Evolutionary conservation across 64 coral and sea anemone species (phyloP).

Genomic region (Trachythela sp.): DNA sequence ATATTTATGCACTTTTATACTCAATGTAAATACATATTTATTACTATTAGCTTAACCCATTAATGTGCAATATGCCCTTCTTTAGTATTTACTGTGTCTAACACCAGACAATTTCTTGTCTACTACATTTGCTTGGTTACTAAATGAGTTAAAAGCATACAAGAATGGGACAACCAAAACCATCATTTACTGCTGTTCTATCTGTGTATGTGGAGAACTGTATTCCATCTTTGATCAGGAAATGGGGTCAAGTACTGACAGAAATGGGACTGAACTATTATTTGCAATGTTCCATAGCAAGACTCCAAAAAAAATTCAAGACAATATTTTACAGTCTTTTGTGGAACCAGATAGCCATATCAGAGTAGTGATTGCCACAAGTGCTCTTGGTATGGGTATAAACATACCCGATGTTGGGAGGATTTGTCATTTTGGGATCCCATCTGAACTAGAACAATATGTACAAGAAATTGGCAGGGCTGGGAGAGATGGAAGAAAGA

Average conservation of each 20-base stretch:
- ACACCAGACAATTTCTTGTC: too few species aligned
- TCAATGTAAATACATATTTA: too few species aligned
- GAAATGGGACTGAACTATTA: too few species aligned
- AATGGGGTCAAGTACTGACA: too few species aligned
- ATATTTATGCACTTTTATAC: too few species aligned
- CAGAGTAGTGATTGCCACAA: background rate
- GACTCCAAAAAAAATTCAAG: constrained; percentile 28
- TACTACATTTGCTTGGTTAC: too few species aligned
- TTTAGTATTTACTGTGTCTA: too few species aligned
- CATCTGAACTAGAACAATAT: background rate
- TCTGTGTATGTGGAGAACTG: constrained; percentile 38
- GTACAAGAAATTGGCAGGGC: background rate
- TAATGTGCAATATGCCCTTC: too few species aligned
- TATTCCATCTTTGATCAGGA: constrained; percentile 19
- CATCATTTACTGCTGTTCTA: constrained; percentile 45
- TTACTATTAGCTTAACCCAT: too few species aligned
- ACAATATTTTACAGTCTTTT: background rate
- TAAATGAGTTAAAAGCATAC: background rate
- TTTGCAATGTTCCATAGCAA: constrained; percentile 47
- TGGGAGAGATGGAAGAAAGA: background rate
- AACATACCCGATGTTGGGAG: background rate
- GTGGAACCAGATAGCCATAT: background rate
- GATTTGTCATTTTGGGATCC: background rate
- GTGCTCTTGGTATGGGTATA: background rate
- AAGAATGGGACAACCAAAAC: background rate